Evolutionary conservation across 2,888 invertebrate genomes (phyloP), one percentile per base, ranked within the genome.

Genomic region (Phasia obesa): DNA sequence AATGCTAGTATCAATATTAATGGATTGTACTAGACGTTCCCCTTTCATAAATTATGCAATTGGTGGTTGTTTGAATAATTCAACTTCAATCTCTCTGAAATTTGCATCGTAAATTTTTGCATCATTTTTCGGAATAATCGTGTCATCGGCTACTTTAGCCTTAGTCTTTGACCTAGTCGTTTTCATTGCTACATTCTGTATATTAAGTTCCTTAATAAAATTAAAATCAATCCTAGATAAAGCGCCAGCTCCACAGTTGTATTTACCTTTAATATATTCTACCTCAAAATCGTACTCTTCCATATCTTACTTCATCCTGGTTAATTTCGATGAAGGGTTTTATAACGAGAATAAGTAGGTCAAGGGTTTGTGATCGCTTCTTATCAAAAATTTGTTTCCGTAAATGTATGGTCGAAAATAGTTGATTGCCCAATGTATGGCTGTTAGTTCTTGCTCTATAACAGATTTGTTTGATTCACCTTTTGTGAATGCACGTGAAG

Each of bases 401-500:
- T 21, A 51, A 23, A 51, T 6, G 21, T 51, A 51, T 13, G 21
- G 4, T 21, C 42, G 42, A 42, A 42, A 42, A 42, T 42, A 42
- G 15, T 42, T n/a, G n/a, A 42, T 42, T 42, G 42, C 51, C 51
- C 51, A 51, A 51, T 51, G 51, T 19, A 51, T 23, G 17, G 51
- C 51, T 6, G 11, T 23, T 11, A 51, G 23, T 51, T 51, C 21
- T 11, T 51, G 21, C 19, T 21, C 51, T 23, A 51, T 51, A 23
- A 51, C 13, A 42, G 15, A 42, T 19, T 35, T 35, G 35, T 35
- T 35, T 27, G 27, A 27, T 27, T 27, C 27, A 27, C 27, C 60
- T 21, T 60, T 44, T 62, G 62, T 62, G 5, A 62, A 62, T 4
- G 62, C 23, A 15, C 62, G 21, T 1, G 62, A 62, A 21, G 62